A percentile compares a stretch with the other conserved stretches of the same genome.
These are phyloP conservation scores for Ailurus styani DNA, from an alignment of 2,113 vertebrate species.

Conservation along the genomic window DNA sequence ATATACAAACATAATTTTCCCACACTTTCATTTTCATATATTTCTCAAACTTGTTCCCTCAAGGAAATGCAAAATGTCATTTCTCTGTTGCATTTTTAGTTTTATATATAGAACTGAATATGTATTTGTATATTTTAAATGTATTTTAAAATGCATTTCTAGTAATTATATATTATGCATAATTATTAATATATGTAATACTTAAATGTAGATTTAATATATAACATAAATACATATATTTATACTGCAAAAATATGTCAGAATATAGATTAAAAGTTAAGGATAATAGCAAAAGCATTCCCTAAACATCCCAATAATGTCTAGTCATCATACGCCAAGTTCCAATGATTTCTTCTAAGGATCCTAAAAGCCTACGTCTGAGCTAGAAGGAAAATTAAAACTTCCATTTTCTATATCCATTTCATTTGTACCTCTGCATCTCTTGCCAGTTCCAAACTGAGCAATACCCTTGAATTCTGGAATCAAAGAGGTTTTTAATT, in stretches of 20 bases:
- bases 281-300: not conserved
- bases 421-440: not conserved
- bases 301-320: not conserved
- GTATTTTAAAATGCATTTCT: not conserved
- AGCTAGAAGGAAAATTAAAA: slow-evolving; percentile 42
- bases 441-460: slow-evolving; percentile 39
- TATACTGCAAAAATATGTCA: not conserved
- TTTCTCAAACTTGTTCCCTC: not conserved
- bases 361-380: slow-evolving; percentile 31
- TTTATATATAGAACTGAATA: not conserved
- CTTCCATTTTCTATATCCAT: slow-evolving; percentile 18
- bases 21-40: not conserved
- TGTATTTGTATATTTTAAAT: not conserved
- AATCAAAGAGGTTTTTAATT: slow-evolving; percentile 47
- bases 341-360: not conserved
- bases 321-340: not conserved
- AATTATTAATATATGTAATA: not conserved
- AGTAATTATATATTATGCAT: not conserved
- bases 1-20: not conserved
- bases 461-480: slow-evolving; percentile 33
- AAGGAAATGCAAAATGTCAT: not conserved
- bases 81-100: not conserved
- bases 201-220: not conserved
- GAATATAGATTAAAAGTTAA: not conserved
- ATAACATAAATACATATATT: not conserved